A percentile compares a stretch with the other conserved stretches of the same genome.
Conservation (phyloP, 1,140 invertebrate genomes). For the Glossosoma conforme region DNA sequence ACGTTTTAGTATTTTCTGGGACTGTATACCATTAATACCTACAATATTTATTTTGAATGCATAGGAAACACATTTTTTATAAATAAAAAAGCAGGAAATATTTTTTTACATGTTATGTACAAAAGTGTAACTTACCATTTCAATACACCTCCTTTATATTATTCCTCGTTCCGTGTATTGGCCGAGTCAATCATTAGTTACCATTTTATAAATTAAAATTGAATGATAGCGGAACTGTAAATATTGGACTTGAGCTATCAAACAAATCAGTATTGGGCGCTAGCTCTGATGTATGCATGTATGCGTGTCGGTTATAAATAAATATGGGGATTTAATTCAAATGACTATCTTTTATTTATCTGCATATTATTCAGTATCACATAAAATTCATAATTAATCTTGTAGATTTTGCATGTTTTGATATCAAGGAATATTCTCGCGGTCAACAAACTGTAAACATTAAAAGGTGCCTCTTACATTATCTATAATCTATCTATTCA, state of each 20-base stretch:
- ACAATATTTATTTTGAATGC: slow-evolving; percentile 5
- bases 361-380: too few relatives aligned
- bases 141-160: background rate
- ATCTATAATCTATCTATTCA: too few relatives aligned
- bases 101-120: slow-evolving; percentile 6
- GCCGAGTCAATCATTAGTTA: slow-evolving; percentile 22
- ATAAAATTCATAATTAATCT: too few relatives aligned
- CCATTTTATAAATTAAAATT: slow-evolving; percentile 21
- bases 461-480: too few relatives aligned
- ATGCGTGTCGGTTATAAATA: slow-evolving; percentile 1
- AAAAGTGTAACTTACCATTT: background rate
- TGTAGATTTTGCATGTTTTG: too few relatives aligned
- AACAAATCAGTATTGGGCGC: background rate
- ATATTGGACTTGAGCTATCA: slow-evolving; percentile 4
- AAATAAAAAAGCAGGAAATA: background rate
- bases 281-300: slow-evolving; percentile 6
- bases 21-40: slow-evolving; percentile 3
- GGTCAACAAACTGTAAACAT: too few relatives aligned
- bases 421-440: too few relatives aligned
- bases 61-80: too few relatives aligned
- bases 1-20: background rate
- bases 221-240: slow-evolving; percentile 9
- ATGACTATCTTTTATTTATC: too few relatives aligned
- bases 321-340: too few relatives aligned
- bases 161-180: background rate